Evolutionary conservation across 1,140 invertebrate genomes (phyloP).

Genomic region (Pantala flavescens): DNA sequence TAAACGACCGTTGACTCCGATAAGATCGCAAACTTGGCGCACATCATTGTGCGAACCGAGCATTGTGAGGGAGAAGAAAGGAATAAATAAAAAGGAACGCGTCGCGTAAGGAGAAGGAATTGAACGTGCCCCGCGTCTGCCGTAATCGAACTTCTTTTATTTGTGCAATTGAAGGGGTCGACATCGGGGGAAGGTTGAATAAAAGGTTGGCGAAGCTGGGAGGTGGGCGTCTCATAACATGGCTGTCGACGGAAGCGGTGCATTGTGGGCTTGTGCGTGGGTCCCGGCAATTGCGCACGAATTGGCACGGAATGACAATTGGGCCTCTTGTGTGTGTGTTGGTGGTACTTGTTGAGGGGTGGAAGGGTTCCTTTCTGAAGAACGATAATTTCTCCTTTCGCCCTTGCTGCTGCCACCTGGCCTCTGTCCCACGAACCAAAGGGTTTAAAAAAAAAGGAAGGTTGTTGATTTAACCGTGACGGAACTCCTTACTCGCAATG

Average conservation of each 20-base stretch:
- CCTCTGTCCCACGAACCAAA: neutral
- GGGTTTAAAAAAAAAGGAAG: neutral
- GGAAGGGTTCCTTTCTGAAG: neutral
- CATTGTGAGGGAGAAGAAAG: too few species aligned
- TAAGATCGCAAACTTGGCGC: too few species aligned
- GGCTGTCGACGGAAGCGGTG: neutral
- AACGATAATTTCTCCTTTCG: neutral
- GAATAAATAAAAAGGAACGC: too few species aligned
- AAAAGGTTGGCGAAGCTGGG: too few species aligned
- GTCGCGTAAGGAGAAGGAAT: too few species aligned
- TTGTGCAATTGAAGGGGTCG: too few species aligned
- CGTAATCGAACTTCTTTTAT: too few species aligned
- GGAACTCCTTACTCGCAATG: neutral
- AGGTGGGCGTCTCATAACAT: too few species aligned
- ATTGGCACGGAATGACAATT: conserved; percentile 6
- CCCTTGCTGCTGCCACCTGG: conserved; percentile 5
- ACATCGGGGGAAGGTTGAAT: too few species aligned
- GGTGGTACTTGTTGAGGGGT: neutral
- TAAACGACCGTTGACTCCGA: too few species aligned
- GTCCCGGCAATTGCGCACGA: neutral
- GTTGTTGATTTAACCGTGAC: neutral
- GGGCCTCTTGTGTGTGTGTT: neutral
- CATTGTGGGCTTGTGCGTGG: neutral
- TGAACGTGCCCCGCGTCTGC: too few species aligned
- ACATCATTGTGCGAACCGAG: too few species aligned